Evolutionary conservation across 2,113 vertebrate species (phyloP), one percentile per base, ranked within the genome.

Genomic region (Megaceryle maxima): DNA sequence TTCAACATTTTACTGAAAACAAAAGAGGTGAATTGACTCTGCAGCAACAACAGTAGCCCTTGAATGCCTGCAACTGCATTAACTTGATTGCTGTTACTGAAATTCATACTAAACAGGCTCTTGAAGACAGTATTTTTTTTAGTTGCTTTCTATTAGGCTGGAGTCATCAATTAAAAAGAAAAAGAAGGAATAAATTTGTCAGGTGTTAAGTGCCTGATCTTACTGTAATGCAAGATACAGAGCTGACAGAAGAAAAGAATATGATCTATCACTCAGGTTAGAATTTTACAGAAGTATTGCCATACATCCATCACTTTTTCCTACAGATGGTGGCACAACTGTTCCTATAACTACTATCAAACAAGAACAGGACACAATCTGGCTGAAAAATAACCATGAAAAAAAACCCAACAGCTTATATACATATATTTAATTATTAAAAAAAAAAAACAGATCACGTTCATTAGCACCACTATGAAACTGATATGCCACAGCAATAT

Each of bases 1-100:
- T 95, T 87, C 60, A 91, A 78, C 24, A 83, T 94, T 90, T 90
- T 43, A 41, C 21, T 87, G 86, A 35, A 79, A 81, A 87, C 69
- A 72, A 82, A 94, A 91, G 83, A 89, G 77, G 62, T 83, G 74
- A 90, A 79, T 7, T 73, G 59, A 85, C 55, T 15, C 4, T 46
- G 53, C 93, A 63, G 53, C 50, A 62, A 44, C 24, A 48, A 81
- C 59, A 60, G 53, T 5, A 87, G 76, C 90, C 69, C 85, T 90
- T 75, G 53, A 94, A 90, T 50, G 68, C 35, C 41, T 90, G 84
- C 79, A 83, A 46, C 39, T 80, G 19, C 35, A 66, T 78, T 74
- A 67, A 64, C 48, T 46, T 48, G 22, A 44, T 73, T 41, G 77
- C 21, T 69, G 37, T 46, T 66, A 76, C 2, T 80, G 67, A 87